Conservation (phyloP, 2,797 vertebrate genomes). For the Phrynocephalus forsythii region DNA sequence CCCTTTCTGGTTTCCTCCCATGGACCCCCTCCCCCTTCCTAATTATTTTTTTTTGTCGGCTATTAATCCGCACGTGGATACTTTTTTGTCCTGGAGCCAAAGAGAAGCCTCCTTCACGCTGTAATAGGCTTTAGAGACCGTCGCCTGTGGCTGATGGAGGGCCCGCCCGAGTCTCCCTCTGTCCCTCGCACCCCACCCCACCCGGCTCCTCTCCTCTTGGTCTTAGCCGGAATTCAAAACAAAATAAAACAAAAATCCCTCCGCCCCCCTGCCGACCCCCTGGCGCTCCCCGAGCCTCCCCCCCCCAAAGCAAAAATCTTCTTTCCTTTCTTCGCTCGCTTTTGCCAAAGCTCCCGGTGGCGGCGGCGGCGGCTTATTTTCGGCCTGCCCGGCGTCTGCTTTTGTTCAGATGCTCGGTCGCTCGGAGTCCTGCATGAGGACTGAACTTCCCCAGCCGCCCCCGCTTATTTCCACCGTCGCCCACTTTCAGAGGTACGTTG, state of each 20-base stretch:
- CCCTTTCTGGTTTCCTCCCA: background rate
- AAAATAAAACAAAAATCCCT: too few relatives aligned
- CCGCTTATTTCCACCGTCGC: too few relatives aligned
- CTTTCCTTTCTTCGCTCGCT: background rate
- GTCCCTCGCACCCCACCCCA: too few relatives aligned
- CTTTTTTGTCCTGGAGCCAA: constrained; percentile 42
- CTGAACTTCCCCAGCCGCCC: background rate
- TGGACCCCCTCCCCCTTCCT: constrained; percentile 35
- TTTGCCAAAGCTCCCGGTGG: background rate
- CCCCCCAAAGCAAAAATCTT: constrained; percentile 17
- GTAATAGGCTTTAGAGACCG: constrained; percentile 57
- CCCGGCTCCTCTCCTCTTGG: background rate
- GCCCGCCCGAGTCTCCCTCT: background rate
- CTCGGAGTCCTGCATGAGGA: background rate
- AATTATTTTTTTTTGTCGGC: constrained; percentile 60
- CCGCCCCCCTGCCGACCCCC: too few relatives aligned
- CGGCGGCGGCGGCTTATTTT: background rate
- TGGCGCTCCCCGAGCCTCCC: background rate
- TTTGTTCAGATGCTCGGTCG: background rate
- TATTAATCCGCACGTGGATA: constrained; percentile 69
- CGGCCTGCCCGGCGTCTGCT: background rate
- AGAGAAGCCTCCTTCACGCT: constrained; percentile 61
- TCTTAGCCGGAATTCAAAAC: constrained; percentile 18
- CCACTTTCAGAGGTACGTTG: background rate
- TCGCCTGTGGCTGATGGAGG: constrained; percentile 50